Conservation (phyloP, 2,888 invertebrate species). For the Caenorhabditis sp. region DNA sequence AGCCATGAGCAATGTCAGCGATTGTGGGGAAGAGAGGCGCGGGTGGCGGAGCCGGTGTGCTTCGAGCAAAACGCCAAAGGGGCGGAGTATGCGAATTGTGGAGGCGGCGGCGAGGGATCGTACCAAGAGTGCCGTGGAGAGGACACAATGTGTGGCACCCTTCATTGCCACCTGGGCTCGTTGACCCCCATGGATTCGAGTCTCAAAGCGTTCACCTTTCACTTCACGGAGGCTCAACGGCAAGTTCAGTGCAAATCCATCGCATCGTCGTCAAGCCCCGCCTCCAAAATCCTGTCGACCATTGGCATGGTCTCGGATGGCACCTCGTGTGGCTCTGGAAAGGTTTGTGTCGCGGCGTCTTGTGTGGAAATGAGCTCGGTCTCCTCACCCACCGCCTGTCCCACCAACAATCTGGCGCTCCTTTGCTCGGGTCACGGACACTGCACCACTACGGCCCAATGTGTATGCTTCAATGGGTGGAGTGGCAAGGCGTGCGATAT, state of each 20-base stretch:
- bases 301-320: conserved; percentile 76
- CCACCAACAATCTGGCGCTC: conserved; percentile 91
- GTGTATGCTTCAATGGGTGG: conserved; percentile 91
- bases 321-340: conserved; percentile 75
- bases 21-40: conserved; percentile 92
- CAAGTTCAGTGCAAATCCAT: conserved; percentile 87
- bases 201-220: conserved; percentile 91
- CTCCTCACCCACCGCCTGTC: conserved; percentile 86
- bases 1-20: conserved; percentile 91
- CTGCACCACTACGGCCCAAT: conserved; percentile 85
- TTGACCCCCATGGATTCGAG: conserved; percentile 88
- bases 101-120: conserved; percentile 84
- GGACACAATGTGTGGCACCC: conserved; percentile 93
- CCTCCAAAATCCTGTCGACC: no score
- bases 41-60: conserved; percentile 91
- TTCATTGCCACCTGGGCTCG: conserved; percentile 92
- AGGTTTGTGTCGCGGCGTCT: conserved; percentile 73
- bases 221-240: conserved; percentile 91
- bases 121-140: conserved; percentile 72
- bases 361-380: conserved; percentile 76
- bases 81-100: conserved; percentile 96
- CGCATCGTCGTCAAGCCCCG: conserved; percentile 62
- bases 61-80: conserved; percentile 97
- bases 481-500: conserved; percentile 83
- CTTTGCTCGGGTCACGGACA: conserved; percentile 96